Percentiles rank a stretch among this genome's conserved stretches.
These are phyloP conservation scores for Odobenus rosmarus DNA, from an alignment of 2,113 vertebrate species.

Conservation along the genomic window DNA sequence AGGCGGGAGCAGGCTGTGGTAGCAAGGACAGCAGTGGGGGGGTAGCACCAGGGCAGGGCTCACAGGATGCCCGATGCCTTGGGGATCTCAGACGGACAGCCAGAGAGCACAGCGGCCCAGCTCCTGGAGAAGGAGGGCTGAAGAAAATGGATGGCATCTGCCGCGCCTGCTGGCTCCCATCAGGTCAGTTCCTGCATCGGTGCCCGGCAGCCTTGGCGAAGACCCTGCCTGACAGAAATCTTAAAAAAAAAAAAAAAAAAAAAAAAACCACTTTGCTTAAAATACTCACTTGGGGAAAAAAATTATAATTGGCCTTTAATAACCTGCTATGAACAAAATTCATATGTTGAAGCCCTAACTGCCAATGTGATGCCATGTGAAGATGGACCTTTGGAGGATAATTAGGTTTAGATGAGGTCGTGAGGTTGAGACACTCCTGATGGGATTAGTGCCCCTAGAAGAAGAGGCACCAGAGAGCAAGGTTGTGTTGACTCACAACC, in stretches of 20 bases:
- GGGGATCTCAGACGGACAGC: not conserved
- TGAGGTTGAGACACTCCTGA: not conserved
- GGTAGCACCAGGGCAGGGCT: not conserved
- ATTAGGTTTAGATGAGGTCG: not conserved
- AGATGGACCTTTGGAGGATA: not conserved
- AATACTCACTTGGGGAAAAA: conserved; percentile 58
- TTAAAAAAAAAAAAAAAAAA: not conserved
- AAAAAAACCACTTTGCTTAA: conserved; percentile 68
- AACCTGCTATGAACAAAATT: not conserved
- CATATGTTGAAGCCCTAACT: not conserved
- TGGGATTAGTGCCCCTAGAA: not conserved
- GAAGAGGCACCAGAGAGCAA: not conserved
- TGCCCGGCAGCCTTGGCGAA: not conserved
- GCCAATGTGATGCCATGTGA: not conserved
- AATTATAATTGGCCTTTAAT: conserved; percentile 51
- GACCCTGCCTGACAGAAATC: not conserved
- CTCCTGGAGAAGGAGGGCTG: not conserved
- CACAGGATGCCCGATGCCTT: not conserved
- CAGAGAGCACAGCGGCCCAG: not conserved
- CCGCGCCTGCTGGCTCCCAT: not conserved
- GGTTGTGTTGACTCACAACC: not conserved
- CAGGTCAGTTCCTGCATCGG: not conserved
- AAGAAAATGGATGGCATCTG: not conserved
- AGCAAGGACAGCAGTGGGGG: not conserved
- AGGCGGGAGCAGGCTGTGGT: not conserved